phyloP scores from a whole-genome alignment of 2,888 invertebrate species.

The Phaedon cochleariae region DNA sequence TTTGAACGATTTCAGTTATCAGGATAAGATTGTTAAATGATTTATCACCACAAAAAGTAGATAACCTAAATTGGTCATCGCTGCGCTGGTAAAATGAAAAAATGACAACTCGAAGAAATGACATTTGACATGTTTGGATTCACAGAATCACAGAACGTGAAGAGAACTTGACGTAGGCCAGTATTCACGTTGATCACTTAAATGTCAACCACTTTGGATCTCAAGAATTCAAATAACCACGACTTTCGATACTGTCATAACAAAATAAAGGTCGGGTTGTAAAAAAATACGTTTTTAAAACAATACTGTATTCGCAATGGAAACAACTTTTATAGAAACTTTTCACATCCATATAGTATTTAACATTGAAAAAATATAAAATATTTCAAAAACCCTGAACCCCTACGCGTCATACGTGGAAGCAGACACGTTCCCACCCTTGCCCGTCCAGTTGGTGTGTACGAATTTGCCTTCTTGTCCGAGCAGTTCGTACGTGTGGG shows the following conservation, averaged over 20 bases:
- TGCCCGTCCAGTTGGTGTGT: slow-evolving; percentile 99
- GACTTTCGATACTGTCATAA: too few relatives aligned
- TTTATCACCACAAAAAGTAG: slow-evolving; percentile 30
- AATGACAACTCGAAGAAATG: not conserved
- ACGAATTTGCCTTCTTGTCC: slow-evolving; percentile 86
- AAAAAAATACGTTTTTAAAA: not conserved
- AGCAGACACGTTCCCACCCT: slow-evolving; percentile 95
- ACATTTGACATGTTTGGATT: slow-evolving; percentile 2
- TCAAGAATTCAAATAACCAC: too few relatives aligned
- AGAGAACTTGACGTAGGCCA: too few relatives aligned
- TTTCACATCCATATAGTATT: not conserved
- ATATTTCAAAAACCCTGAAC: not conserved
- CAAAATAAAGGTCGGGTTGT: not conserved
- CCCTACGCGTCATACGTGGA: slow-evolving; percentile 83
- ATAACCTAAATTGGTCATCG: slow-evolving; percentile 37
- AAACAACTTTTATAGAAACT: too few relatives aligned
- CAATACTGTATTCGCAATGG: too few relatives aligned
- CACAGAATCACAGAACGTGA: too few relatives aligned
- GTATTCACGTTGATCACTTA: too few relatives aligned
- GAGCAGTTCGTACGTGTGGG: slow-evolving; percentile 95
- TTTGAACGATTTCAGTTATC: not conserved
- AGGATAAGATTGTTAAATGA: slow-evolving; percentile 19
- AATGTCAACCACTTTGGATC: too few relatives aligned
- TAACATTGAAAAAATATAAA: slow-evolving; percentile 1
- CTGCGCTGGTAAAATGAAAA: not conserved